phyloP scores from a whole-genome alignment of 2,797 vertebrate genomes.

The Decapterus maruadsi region DNA sequence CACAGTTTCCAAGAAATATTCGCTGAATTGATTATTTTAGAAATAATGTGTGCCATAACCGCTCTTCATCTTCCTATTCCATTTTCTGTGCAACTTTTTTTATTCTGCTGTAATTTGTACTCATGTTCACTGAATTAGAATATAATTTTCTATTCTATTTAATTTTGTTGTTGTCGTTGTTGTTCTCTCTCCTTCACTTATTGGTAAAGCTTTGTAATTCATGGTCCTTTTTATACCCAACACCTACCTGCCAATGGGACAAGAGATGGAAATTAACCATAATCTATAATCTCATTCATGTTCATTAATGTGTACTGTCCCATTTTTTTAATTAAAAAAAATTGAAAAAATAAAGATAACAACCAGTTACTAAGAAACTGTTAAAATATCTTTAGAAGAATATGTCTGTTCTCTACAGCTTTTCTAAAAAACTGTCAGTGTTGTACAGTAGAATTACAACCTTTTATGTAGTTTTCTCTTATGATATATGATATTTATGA shows the following conservation, averaged over 20 bases:
- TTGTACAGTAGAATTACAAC: neutral
- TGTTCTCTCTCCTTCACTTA: no score
- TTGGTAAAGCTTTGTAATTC: no score
- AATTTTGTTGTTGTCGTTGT: no score
- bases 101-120: neutral
- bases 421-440: neutral
- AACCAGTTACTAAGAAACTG: conserved; percentile 18
- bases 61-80: neutral
- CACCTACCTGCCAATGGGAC: no score
- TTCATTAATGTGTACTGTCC: no score
- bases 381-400: conserved; percentile 1
- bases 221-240: no score
- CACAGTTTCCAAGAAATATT: neutral
- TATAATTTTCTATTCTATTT: no score
- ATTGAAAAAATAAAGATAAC: neutral
- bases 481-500: conserved; percentile 22
- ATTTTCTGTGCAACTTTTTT: conserved; percentile 1
- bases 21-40: neutral
- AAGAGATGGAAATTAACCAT: no score
- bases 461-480: neutral
- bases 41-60: neutral
- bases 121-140: neutral
- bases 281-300: no score
- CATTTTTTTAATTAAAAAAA: no score
- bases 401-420: conserved; percentile 2